A percentile compares a stretch with the other conserved stretches of the same genome.
Evolutionary conservation across 1,140 invertebrate species (phyloP).

Genomic region (Diploscapter pachys): DNA sequence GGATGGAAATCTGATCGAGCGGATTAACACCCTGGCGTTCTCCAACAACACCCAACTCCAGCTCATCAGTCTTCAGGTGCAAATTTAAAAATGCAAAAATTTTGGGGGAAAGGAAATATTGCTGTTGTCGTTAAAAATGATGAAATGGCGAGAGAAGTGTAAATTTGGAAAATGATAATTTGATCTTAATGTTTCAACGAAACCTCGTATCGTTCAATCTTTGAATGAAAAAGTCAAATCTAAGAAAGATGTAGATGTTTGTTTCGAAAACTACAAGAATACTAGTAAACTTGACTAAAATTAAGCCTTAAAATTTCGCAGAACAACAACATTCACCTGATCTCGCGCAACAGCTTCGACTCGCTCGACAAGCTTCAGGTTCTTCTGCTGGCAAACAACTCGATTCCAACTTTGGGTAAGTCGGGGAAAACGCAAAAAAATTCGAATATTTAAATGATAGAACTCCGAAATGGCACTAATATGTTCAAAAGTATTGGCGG

Average conservation of each 20-base stretch:
- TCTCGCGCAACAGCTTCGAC: conserved; percentile 54
- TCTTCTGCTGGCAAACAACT: conserved; percentile 50
- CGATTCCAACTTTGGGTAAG: conserved; percentile 24
- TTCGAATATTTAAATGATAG: no score
- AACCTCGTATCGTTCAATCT: no score
- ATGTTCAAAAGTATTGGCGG: conserved; percentile 33
- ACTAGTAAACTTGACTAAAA: background rate
- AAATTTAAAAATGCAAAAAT: conserved; percentile 9
- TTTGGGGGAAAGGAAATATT: background rate
- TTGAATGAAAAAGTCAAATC: background rate
- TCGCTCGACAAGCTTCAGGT: conserved; percentile 41
- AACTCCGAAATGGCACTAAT: background rate
- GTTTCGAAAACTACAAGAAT: no score
- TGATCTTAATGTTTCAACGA: no score
- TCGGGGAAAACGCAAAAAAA: background rate
- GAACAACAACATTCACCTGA: conserved; percentile 47
- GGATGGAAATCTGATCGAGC: conserved; percentile 45
- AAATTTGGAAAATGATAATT: no score
- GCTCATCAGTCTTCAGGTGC: conserved; percentile 41
- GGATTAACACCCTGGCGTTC: conserved; percentile 54
- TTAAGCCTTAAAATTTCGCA: conserved; percentile 29
- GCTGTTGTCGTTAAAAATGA: no score
- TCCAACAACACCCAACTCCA: conserved; percentile 47
- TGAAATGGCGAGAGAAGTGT: no score
- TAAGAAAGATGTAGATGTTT: background rate